A percentile compares a stretch with the other conserved stretches of the same genome.
Conservation (phyloP, 2,113 vertebrate genomes). For the Halichoerus grypus region DNA sequence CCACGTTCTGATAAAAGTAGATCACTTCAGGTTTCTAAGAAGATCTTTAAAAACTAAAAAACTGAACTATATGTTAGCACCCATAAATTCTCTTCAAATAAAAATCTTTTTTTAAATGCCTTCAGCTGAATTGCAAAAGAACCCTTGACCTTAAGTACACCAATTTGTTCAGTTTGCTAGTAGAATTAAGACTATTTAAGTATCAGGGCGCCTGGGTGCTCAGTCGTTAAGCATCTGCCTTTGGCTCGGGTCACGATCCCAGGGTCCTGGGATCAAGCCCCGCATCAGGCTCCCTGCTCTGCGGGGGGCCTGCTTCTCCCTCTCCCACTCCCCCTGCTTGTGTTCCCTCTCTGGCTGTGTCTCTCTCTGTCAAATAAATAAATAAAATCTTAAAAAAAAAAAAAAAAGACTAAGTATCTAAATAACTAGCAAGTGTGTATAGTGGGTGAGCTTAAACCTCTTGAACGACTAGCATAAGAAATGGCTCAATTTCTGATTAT, state of each 20-base stretch:
- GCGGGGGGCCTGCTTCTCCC: too few relatives aligned
- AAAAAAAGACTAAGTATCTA: constrained; percentile 42
- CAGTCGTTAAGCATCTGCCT: too few relatives aligned
- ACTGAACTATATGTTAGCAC: constrained; percentile 72
- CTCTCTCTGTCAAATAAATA: too few relatives aligned
- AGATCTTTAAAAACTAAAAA: constrained; percentile 76
- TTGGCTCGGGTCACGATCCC: too few relatives aligned
- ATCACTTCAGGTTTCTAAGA: constrained; percentile 79
- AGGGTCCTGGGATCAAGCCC: too few relatives aligned
- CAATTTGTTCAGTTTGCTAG: constrained; percentile 68
- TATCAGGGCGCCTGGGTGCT: not conserved
- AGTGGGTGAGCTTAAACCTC: constrained; percentile 18
- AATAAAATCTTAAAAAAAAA: too few relatives aligned
- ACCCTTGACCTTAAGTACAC: constrained; percentile 71
- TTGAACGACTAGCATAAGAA: constrained; percentile 50
- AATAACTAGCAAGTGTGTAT: constrained; percentile 62
- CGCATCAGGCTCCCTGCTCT: too few relatives aligned
- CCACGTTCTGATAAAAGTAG: constrained; percentile 77
- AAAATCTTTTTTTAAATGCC: constrained; percentile 66
- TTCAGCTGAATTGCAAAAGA: constrained; percentile 74
- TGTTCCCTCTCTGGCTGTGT: too few relatives aligned
- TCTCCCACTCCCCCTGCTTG: too few relatives aligned
- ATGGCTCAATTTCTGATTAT: constrained; percentile 56
- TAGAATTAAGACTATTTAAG: constrained; percentile 77
- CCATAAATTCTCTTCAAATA: constrained; percentile 71